Evolutionary conservation across 2,888 invertebrate species (phyloP), one percentile per base, ranked within the genome.

Genomic region (Pseudococcus jackbeardsleyi): DNA sequence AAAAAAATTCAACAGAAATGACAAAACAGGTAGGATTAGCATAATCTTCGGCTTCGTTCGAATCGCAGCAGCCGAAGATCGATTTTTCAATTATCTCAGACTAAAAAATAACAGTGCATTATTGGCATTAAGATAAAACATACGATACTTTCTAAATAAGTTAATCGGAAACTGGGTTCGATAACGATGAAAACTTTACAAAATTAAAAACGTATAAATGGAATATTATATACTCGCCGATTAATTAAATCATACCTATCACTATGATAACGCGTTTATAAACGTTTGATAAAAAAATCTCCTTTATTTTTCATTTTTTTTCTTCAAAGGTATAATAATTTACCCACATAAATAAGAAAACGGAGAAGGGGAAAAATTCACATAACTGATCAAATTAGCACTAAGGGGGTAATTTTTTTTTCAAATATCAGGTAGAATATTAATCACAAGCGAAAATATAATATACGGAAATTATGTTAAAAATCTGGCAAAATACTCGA

Each of bases 201-300:
- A 77, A 77, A 77, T 77, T 77, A 77, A 77, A 77, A 77, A 77
- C 77, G 77, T 77, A 77, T 42, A 77, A 77, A 77, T 42, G 42
- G 42, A 42, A 77, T 77, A 33, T 42, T 50, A 50, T 15, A 50
- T 39, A 72, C 33, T 72, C 22, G 6, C 33, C 72, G 7, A 11
- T 72, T 26, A 26, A 11, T 72, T 26, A 72, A n/a, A 72, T 72
- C 72, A 33, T 33, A 72, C 9, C 33, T 72, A 72, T 72, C 33
- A 72, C 72, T 72, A 72, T 72, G 15, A 72, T 33, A 11, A 72
- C 33, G n/a, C 64, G 64, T 64, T 19, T 22, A 22, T 64, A 9
- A 64, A 64, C 64, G n/a, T 17, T 64, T 6, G 9, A 64, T 19
- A 8, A 5, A 64, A 19, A 64, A 19, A n/a, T 64, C 19, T 12